These are phyloP conservation scores for Cirrhinus mrigala DNA, from an alignment of 2,797 vertebrate species.

Conservation along the genomic window DNA sequence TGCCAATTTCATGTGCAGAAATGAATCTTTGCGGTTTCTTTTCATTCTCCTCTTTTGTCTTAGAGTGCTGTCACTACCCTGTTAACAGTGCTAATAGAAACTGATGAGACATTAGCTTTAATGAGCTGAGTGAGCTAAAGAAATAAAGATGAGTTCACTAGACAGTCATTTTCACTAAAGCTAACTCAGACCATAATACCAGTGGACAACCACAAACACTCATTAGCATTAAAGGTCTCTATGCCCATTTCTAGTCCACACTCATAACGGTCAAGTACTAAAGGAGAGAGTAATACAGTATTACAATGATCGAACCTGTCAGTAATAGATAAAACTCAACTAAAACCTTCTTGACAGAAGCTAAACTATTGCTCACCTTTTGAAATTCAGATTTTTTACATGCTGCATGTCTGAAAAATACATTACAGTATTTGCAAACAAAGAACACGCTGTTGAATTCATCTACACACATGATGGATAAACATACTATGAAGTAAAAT, in stretches of 20 bases:
- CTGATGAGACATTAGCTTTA: conserved; percentile 46
- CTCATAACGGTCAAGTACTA: conserved; percentile 6
- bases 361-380: conserved; percentile 33
- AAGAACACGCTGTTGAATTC: conserved; percentile 11
- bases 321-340: background rate
- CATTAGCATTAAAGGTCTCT: conserved; percentile 35
- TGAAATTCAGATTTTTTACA: conserved; percentile 29
- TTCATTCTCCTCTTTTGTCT: conserved; percentile 22
- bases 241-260: conserved; percentile 20
- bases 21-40: background rate
- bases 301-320: background rate
- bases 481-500: conserved; percentile 46
- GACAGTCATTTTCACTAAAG: conserved; percentile 34
- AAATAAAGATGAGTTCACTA: conserved; percentile 35
- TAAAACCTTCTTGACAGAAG: background rate
- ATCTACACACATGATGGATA: conserved; percentile 51
- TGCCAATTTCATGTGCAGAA: background rate
- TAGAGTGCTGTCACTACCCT: conserved; percentile 17
- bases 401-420: conserved; percentile 16
- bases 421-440: conserved; percentile 31
- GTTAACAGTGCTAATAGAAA: conserved; percentile 46
- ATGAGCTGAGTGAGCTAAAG: conserved; percentile 51
- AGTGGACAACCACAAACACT: conserved; percentile 31
- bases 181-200: conserved; percentile 30
- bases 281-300: conserved; percentile 4